Evolutionary conservation across 2,888 invertebrate species (phyloP), one percentile per base, ranked within the genome.

Genomic region (Phragmatobia fuliginosa): DNA sequence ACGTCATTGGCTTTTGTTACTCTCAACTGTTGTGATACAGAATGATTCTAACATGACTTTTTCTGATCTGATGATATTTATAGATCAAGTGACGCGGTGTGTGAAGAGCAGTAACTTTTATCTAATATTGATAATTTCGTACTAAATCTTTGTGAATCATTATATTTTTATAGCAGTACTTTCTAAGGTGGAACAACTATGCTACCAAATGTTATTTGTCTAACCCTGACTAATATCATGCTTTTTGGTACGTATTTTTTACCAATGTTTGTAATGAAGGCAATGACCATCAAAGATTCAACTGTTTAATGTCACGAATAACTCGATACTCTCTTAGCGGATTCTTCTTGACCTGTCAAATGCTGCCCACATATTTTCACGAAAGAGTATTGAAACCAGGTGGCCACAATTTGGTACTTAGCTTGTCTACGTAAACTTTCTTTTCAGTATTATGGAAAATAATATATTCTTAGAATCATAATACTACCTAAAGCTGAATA

Each of bases 291-390:
- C 21, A 5, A 45, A 45, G 45, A 41, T 5, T 5, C 18, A 41
- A 38, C 38, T 41, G 14, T 45, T 41, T 11, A 45, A 45, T 45
- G 45, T 45, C 1, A 45, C 21, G 45, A 8, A 7, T 21, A 21
- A n/a, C n/a, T 49, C n/a, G n/a, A 49, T 49, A 49, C 45, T 49
- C n/a, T 21, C 45, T n/a, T 49, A 49, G 45, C 18, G 32, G 41
- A 68, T 65, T 66, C 49, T 18, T 41, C 68, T 58, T 68, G 59
- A 49, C 63, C 66, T 67, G 18, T 49, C 45, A 49, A 49, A 49
- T 49, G 45, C 45, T 49, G n/a, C 45, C n/a, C 45, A 49, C 45
- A 49, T 49, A 49, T 49, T 10, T n/a, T 49, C 10, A 49, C 45
- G 45, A n/a, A 49, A n/a, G 3, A 8, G 10, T 1, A 49, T 8